Evolutionary conservation across 2,888 invertebrate species (phyloP), one percentile per base, ranked within the genome.

Genomic region (Mythimna albipuncta): DNA sequence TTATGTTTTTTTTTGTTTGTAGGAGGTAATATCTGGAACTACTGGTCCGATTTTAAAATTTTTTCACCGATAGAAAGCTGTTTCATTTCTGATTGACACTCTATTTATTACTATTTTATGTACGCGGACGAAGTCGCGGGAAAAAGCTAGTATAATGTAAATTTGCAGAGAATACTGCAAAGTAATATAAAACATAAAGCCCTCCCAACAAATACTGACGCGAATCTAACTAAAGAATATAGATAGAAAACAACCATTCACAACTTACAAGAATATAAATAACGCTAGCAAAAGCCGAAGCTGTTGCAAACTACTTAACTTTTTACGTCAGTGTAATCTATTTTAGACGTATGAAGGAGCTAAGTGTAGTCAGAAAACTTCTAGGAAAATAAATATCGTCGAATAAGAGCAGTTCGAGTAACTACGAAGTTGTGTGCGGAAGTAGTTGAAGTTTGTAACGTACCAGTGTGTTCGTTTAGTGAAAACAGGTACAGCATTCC

Each of bases 311-410:
- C 79, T 84, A 76, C 77, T 83, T 84, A 82, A 79, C 69, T 79
- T 85, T 84, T 82, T 72, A 79, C 63, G 72, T 84, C 21, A 57
- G 59, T 76, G 82, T 82, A 84, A 85, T 85, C 79, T 85, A 85
- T 85, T 86, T 86, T 71, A 75, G 73, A 72, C 58, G 82, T 84
- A 86, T 77, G 74, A 84, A 80, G 75, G 61, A 73, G 65, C 77
- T 82, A 77, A 84, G 74, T 74, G 82, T 84, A 79, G 69, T 82
- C 72, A 72, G 64, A 52, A 75, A 86, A 86, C 65, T 86, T 73
- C 32, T 59, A n/a, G 50, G 47, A 75, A 84, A 86, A 85, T 84
- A 86, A 85, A 85, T 85, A 84, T 78, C 35, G 74, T 75, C 64
- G 71, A 75, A 85, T 84, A 82, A 69, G 74, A 77, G 77, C 78